Evolutionary conservation across 1,140 invertebrate species (phyloP).

Genomic region (Acromyrmex echinatior): DNA sequence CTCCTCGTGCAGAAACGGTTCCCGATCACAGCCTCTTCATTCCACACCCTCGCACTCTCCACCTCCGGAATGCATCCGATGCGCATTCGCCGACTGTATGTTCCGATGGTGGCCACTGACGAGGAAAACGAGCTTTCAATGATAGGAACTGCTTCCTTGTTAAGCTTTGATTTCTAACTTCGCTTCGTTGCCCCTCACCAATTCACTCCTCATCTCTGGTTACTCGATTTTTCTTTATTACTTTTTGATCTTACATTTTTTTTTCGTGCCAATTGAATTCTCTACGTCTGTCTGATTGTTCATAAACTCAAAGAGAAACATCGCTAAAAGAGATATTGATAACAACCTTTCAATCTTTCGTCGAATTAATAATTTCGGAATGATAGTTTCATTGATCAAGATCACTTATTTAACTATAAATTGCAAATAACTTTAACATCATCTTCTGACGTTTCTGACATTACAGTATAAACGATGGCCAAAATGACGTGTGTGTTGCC

Average conservation of each 20-base stretch:
- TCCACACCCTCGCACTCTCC: constrained; percentile 9
- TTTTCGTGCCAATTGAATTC: neutral
- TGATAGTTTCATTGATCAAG: neutral
- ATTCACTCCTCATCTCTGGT: neutral
- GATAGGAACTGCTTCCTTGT: constrained; percentile 50
- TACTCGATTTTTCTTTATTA: neutral
- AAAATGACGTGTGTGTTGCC: neutral
- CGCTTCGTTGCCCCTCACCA: neutral
- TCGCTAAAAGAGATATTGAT: neutral
- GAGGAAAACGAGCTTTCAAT: constrained; percentile 60
- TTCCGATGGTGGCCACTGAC: constrained; percentile 42
- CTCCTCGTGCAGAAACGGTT: constrained; percentile 27
- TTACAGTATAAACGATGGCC: neutral
- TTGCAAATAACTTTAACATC: neutral
- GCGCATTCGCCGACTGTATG: constrained; percentile 32
- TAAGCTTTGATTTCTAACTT: constrained; percentile 46
- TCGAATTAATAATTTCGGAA: neutral
- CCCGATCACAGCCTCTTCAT: constrained; percentile 43
- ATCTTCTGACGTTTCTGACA: neutral
- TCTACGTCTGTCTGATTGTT: neutral
- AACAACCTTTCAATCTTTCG: neutral
- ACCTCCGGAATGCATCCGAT: constrained; percentile 39
- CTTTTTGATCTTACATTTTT: neutral
- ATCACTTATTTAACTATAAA: neutral
- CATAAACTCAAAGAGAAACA: neutral